Evolutionary conservation across 1,140 invertebrate genomes (phyloP), one percentile per base, ranked within the genome.

Genomic region (Dreissena rostriformis): DNA sequence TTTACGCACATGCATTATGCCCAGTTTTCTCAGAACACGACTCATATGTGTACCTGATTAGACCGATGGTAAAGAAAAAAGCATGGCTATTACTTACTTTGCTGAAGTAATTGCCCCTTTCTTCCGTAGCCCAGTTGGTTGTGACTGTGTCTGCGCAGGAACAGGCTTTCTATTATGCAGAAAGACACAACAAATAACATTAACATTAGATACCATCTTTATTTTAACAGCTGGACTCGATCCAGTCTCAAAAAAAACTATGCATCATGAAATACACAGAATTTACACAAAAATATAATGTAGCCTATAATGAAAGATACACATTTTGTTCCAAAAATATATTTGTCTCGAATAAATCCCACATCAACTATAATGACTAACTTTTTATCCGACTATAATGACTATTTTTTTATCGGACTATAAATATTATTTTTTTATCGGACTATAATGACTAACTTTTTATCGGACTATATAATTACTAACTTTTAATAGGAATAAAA

Each of bases 371-470:
- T 39, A n/a, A n/a, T n/a, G n/a, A n/a, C n/a, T n/a, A n/a, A n/a
- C n/a, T n/a, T n/a, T n/a, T n/a, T n/a, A n/a, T n/a, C n/a, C n/a
- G n/a, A n/a, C 5, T 52, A 53, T 22, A 22, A 17, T 17, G 11
- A 24, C 24, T 12, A 14, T n/a, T 66, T 26, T 71, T 66, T n/a
- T 74, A 22, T 12, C n/a, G n/a, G n/a, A n/a, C 51, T 19, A 17
- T n/a, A 53, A 28, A 63, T 15, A 19, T 65, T 8, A 57, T 19
- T 19, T 57, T 57, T 57, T 57, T 57, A 57, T 61, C 1, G 4
- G 52, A 22, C 24, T 14, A 80, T 72, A 79, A 39, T n/a, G 22
- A 79, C 88, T 88, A 86, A 92, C 91, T 91, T 92, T 85, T 90
- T 92, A 53, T 93, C 91, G 39, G 80, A 82, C 84, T 91, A n/a